Base-by-base conservation (phyloP, 1,140 invertebrate genomes). In the Condylostylus longicornis region DNA sequence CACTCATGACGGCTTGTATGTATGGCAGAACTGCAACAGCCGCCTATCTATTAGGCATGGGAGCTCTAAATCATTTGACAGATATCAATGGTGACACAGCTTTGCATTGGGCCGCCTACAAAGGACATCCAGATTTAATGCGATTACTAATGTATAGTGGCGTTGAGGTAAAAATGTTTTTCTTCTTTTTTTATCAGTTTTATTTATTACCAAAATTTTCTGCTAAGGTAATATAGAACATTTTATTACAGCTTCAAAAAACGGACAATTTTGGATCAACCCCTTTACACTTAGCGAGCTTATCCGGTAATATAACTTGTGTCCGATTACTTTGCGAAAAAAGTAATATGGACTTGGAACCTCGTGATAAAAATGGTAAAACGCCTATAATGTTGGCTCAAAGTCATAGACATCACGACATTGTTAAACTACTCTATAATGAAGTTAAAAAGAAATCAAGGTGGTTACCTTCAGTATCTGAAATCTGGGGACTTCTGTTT, bases 41-140 rank as follows among this genome's bases (percentile, higher is more conserved):
- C 1, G 82, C 83, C 0, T 91, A 83, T 64, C 63, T 94, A 1
- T 69, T 94, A 31, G 87, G 86, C 8, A 87, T 83, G 71, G 84
- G 81, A 18, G 85, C 80, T 10, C 63, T 82, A 1, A 78, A 86
- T 41, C 76, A 86, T 51, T 60, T 90, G 4, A 80, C 82, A 5
- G 86, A 94, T 51, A 85, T 86, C 43, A 90, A 91, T 56, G 87
- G 88, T 0, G 87, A 94, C 46, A 89, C 84, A 4, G 87, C 87
- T 0, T 61, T 91, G 5, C 87, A 94, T 49, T 94, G 88, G 88
- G 86, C 87, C 0, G 82, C 82, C 23, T 91, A 90, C 56, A 93
- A 93, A 65, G 87, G 86, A 1, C 82, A 89, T 50, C 74, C 82
- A 0, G 87, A 91, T 49, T 57, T 91, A 33, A 87, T 90, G 45